Evolutionary conservation across 2,113 vertebrate species (phyloP).

Genomic region (Crotophaga sulcirostris): DNA sequence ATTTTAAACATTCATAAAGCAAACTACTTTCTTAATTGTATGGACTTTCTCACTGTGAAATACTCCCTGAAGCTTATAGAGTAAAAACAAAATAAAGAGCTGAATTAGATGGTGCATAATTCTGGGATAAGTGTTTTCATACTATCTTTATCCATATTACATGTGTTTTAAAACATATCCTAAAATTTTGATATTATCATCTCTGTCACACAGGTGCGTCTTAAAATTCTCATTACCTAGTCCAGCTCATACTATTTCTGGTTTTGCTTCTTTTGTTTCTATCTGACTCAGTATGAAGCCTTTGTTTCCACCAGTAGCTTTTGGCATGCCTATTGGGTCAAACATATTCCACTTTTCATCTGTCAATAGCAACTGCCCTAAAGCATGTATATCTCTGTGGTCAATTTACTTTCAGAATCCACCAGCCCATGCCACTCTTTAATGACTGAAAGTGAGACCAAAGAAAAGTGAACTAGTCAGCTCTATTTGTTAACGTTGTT

Average conservation of each 20-base stretch:
- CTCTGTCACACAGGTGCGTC: not conserved
- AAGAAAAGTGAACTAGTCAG: not conserved
- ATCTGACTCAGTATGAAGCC: not conserved
- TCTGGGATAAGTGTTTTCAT: not conserved
- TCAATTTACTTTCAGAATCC: not conserved
- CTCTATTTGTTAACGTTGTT: not conserved
- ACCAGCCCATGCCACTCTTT: not conserved
- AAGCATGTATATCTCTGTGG: not conserved
- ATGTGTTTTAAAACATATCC: not conserved
- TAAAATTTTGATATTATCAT: not conserved
- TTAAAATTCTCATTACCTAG: not conserved
- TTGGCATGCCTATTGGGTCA: not conserved
- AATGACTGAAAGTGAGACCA: not conserved
- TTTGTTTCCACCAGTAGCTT: not conserved
- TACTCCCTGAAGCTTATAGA: not conserved
- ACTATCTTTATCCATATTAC: not conserved
- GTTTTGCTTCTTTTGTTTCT: not conserved
- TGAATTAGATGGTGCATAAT: not conserved
- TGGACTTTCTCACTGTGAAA: not conserved
- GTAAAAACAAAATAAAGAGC: not conserved
- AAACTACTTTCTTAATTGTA: not conserved
- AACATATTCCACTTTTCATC: rapidly evolving
- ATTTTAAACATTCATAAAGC: not conserved
- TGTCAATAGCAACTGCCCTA: not conserved
- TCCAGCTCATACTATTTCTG: not conserved